A percentile compares a stretch with the other conserved stretches of the same genome.
Evolutionary conservation across 1,140 invertebrate genomes (phyloP).

Genomic region (Halyomorpha halys): DNA sequence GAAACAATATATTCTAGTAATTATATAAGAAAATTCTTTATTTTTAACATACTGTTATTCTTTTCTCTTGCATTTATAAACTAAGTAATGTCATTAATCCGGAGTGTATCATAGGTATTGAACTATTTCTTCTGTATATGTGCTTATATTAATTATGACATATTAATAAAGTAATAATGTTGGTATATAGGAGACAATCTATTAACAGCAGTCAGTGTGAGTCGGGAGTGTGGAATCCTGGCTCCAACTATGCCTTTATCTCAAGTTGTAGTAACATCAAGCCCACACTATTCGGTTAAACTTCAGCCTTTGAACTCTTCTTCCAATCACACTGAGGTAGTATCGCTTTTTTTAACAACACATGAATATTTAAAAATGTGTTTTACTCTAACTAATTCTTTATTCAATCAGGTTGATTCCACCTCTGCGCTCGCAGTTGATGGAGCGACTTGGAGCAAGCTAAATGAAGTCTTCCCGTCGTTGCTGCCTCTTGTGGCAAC

Average conservation of each 20-base stretch:
- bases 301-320: conserved; percentile 19
- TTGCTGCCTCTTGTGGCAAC: conserved; percentile 53
- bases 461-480: conserved; percentile 54
- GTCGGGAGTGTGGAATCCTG: conserved; percentile 70
- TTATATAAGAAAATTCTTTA: too few relatives aligned
- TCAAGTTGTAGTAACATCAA: conserved; percentile 17
- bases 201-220: conserved; percentile 82
- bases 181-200: conserved; percentile 68
- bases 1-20: too few relatives aligned
- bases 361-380: neutral
- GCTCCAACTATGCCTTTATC: conserved; percentile 13
- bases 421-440: conserved; percentile 46
- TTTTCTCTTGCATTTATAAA: too few relatives aligned
- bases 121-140: too few relatives aligned
- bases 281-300: conserved; percentile 13
- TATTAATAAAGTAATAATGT: neutral
- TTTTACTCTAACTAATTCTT: too few relatives aligned
- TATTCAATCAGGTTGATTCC: conserved; percentile 10
- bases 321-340: conserved; percentile 21
- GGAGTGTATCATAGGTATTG: too few relatives aligned
- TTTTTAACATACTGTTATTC: too few relatives aligned
- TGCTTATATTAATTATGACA: too few relatives aligned
- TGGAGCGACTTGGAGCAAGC: conserved; percentile 58
- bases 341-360: neutral
- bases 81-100: too few relatives aligned